Evolutionary conservation across 2,797 vertebrate species (phyloP).

Genomic region (Alcedo atthis): DNA sequence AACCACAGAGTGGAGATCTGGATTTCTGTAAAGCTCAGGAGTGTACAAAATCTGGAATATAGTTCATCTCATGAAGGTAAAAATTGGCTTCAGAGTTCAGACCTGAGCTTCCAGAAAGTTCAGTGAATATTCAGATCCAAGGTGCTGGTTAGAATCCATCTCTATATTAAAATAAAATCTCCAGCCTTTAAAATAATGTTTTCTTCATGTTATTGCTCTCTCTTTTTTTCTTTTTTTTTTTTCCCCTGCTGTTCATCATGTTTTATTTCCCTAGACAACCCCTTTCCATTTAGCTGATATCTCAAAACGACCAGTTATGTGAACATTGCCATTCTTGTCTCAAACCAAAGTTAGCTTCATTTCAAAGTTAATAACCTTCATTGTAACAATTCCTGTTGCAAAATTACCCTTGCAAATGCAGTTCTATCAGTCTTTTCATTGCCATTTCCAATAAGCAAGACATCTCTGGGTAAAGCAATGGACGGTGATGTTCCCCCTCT

Average conservation of each 20-base stretch:
- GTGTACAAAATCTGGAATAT: conserved; percentile 18
- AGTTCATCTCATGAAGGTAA: conserved; percentile 15
- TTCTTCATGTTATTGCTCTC: background rate
- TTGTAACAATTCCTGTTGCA: background rate
- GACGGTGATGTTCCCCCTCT: background rate
- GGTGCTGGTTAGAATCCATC: background rate
- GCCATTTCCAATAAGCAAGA: conserved; percentile 39
- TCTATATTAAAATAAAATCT: conserved; percentile 15
- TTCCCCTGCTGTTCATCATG: background rate
- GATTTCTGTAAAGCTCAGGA: conserved; percentile 16
- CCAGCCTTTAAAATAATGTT: conserved; percentile 25
- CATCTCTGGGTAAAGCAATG: conserved; percentile 35
- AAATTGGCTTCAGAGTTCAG: conserved; percentile 24
- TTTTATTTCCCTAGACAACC: conserved; percentile 8
- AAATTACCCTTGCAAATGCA: background rate
- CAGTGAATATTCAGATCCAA: background rate
- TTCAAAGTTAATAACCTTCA: background rate
- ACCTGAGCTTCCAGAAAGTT: conserved; percentile 34
- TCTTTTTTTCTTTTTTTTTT: background rate
- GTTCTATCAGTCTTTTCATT: background rate
- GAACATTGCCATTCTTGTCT: background rate
- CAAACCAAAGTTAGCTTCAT: background rate
- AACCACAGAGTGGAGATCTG: background rate
- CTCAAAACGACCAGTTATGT: background rate
- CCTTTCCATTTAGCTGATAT: conserved; percentile 1